Percentiles rank a stretch among this genome's conserved stretches.
These are phyloP conservation scores for Bugula neritina DNA, from an alignment of 2,888 invertebrate genomes.

Conservation along the genomic window DNA sequence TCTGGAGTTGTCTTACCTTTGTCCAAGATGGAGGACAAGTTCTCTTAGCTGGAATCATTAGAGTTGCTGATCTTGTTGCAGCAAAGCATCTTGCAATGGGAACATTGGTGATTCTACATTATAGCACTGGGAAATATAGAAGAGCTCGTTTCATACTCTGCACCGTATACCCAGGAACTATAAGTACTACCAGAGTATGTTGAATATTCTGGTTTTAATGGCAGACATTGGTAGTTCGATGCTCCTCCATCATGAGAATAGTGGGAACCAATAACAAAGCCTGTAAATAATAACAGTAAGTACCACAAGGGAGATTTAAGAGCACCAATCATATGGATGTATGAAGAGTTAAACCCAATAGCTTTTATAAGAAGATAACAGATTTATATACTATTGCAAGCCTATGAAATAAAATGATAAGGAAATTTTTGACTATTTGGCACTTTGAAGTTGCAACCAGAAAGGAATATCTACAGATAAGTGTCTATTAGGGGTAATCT, in stretches of 20 bases:
- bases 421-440: too few relatives aligned
- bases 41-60: conserved; percentile 31
- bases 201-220: conserved; percentile 27
- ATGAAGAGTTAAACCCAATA: too few relatives aligned
- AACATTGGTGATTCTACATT: conserved; percentile 31
- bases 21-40: conserved; percentile 30
- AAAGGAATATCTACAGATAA: too few relatives aligned
- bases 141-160: conserved; percentile 29
- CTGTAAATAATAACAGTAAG: too few relatives aligned
- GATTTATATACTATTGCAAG: too few relatives aligned
- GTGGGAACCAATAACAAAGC: conserved; percentile 28
- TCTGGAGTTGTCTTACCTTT: too few relatives aligned
- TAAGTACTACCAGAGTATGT: conserved; percentile 12
- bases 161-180: conserved; percentile 29
- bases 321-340: too few relatives aligned
- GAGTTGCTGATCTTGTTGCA: conserved; percentile 24
- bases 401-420: too few relatives aligned
- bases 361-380: too few relatives aligned
- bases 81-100: conserved; percentile 31
- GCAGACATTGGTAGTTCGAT: conserved; percentile 29
- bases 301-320: too few relatives aligned
- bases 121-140: not conserved
- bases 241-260: conserved; percentile 28
- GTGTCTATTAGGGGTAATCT: too few relatives aligned
- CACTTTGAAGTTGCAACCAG: too few relatives aligned